Evolutionary conservation across 2,797 vertebrate genomes (phyloP), one percentile per base, ranked within the genome.

Genomic region (Calcarius lapponicus): DNA sequence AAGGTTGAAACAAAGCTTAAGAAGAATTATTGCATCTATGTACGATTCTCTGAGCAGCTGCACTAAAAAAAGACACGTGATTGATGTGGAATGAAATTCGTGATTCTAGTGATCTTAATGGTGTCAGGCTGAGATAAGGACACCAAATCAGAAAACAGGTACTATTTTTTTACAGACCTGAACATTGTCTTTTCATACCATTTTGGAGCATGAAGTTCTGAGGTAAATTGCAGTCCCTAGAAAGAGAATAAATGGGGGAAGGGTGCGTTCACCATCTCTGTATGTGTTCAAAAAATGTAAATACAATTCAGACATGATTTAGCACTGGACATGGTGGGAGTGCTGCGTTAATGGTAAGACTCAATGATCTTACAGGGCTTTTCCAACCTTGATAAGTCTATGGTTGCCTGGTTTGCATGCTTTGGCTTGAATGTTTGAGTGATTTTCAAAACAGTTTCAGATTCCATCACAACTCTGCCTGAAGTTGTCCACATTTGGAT

Each of bases 291-390:
- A 36, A 74, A 42, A 28, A 29, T 11, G 1, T 34, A 47, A 13
- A 32, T 26, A 24, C 10, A 9, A 24, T 9, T 51, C 19, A 51
- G 60, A 24, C 13, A n/a, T 32, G 26, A 54, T 24, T 48, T 20
- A 54, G 17, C 36, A 34, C 22, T 8, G 22, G 50, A 42, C 22
- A 24, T 26, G 34, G 28, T 18, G 6, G 18, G 28, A 34, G 10
- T 32, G 15, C 31, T 48, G 36, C 0, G 0, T 48, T 48, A 34
- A 32, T 36, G 9, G 3, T 7, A 36, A 18, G 16, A n/a, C 10
- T 38, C 1, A 0, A 8, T 31, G 22, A 20, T 29, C 10, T 56
- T 12, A 32, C 0, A 43, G 18, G 11, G 6, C 18, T 69, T 56
- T 50, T 61, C 48, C 32, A 62, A 5, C 11, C 42, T 19, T 36